A percentile compares a stretch with the other conserved stretches of the same genome.
Evolutionary conservation across 2,888 invertebrate species (phyloP).

Genomic region (Scelioninae gen. 1): DNA sequence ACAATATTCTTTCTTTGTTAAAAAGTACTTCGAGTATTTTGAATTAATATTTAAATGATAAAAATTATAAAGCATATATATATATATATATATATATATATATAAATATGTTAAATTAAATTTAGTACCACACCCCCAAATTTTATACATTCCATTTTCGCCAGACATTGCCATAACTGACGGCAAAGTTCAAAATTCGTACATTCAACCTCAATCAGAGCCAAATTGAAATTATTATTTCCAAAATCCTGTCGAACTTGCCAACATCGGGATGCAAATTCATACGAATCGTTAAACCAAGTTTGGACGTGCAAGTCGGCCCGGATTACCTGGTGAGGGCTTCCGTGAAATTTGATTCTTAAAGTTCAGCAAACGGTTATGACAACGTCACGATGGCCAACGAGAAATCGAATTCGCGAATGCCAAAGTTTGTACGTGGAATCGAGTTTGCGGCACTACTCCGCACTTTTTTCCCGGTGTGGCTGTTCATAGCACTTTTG

Average conservation of each 20-base stretch:
- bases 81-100: no score
- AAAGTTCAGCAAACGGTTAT: constrained; percentile 42
- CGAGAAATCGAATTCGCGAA: constrained; percentile 9
- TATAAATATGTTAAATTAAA: no score
- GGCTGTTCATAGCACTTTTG: constrained; percentile 35
- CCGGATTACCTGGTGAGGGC: constrained; percentile 6
- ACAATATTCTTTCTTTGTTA: no score
- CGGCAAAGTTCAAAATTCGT: neutral
- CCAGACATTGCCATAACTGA: neutral
- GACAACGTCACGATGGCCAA: constrained; percentile 12
- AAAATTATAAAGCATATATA: no score
- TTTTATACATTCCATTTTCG: neutral
- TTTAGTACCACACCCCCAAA: no score
- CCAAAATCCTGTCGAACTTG: constrained; percentile 3
- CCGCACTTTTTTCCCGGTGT: neutral
- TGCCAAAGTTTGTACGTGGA: neutral
- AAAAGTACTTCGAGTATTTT: no score
- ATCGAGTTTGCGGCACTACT: constrained; percentile 29
- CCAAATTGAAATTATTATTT: constrained; percentile 15
- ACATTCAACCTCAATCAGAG: constrained; percentile 15
- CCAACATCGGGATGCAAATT: constrained; percentile 35
- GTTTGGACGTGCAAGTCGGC: constrained; percentile 31
- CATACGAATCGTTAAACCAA: constrained; percentile 14
- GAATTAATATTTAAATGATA: no score
- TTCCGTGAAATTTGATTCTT: constrained; percentile 32